Base-by-base conservation (phyloP, 1,140 invertebrate species). In the Leptinotarsa undecemlineata region DNA sequence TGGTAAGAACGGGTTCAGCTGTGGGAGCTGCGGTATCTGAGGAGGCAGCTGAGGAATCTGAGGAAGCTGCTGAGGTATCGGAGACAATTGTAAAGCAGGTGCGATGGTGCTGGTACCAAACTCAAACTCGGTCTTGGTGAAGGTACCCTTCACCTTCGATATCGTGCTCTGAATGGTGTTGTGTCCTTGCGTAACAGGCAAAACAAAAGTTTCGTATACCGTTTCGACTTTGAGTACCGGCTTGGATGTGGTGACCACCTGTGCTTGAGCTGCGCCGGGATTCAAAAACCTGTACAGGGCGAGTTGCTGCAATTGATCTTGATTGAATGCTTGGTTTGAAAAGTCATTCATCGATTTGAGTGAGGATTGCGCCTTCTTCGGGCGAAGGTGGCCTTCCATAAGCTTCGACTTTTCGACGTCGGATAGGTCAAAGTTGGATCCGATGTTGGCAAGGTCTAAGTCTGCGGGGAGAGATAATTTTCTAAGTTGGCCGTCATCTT, bases 141-240 rank as follows among this genome's bases (percentile, higher is more conserved):
- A 87, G 0, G 93, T 94, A 2, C 90, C 92, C 14, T 94, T 89
- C 14, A 81, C 60, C 72, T 84, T 84, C 0, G 93, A 93, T 15
- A 95, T 87, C 0, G 94, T 95, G 74, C 92, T 94, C 47, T 90
- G 90, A 14, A 92, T 86, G 1, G 93, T 95, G 75, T 89, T 91
- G 15, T 89, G 89, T 5, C 91, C 92, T 76, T 92, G 92, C 23
- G 93, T 89, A 1, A 95, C 82, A 0, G 94, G 93, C 72, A 95
- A 90, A 0, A 94, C 90, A 79, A 94, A 93, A 0, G 93, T 93
- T 82, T 95, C 93, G 82, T 92, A 95, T 2, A 95, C 77, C 0
- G 94, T 95, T 82, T 94, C 92, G 15, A 92, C 86, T 79, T 91
- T 91, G 0, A 94, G 80, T 0, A 95, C 86, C 0, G 93, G 93